A percentile compares a stretch with the other conserved stretches of the same genome.
These are phyloP conservation scores for Crax fasciolata DNA, from an alignment of 2,797 vertebrate genomes.

Conservation along the genomic window DNA sequence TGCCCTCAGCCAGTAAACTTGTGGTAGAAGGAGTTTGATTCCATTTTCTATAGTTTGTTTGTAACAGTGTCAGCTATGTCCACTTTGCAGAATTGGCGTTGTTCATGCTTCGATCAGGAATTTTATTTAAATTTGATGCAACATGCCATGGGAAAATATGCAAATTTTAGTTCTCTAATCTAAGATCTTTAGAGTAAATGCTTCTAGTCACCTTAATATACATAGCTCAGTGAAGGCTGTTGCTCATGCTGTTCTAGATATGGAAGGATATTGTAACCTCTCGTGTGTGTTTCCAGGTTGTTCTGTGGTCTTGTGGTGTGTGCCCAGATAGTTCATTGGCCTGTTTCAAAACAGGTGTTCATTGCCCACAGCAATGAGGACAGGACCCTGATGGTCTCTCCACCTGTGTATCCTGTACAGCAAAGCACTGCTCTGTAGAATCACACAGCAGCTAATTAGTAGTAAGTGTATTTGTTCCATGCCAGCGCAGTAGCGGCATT, in stretches of 20 bases:
- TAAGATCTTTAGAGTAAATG: not conserved
- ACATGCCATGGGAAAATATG: not conserved
- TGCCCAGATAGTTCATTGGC: not conserved
- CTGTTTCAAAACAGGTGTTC: not conserved
- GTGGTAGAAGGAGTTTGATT: not conserved
- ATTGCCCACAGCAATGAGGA: not conserved
- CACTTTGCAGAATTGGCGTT: not conserved
- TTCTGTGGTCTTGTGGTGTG: not conserved
- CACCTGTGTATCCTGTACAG: not conserved
- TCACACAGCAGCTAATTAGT: fast-evolving
- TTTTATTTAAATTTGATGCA: not conserved
- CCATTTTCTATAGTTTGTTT: not conserved
- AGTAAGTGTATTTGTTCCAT: not conserved
- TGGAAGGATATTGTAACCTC: not conserved
- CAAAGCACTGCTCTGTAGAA: not conserved
- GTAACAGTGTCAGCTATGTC: not conserved
- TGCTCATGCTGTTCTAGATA: not conserved
- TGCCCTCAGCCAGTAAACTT: not conserved
- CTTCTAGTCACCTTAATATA: not conserved
- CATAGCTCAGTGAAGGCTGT: not conserved
- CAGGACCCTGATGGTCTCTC: not conserved
- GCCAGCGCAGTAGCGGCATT: not conserved
- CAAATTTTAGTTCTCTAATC: fast-evolving
- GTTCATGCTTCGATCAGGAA: not conserved
- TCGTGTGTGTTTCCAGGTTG: not conserved